A percentile compares a stretch with the other conserved stretches of the same genome.
Conservation (phyloP, 2,888 invertebrate species). For the Balanococcus diminutus region DNA sequence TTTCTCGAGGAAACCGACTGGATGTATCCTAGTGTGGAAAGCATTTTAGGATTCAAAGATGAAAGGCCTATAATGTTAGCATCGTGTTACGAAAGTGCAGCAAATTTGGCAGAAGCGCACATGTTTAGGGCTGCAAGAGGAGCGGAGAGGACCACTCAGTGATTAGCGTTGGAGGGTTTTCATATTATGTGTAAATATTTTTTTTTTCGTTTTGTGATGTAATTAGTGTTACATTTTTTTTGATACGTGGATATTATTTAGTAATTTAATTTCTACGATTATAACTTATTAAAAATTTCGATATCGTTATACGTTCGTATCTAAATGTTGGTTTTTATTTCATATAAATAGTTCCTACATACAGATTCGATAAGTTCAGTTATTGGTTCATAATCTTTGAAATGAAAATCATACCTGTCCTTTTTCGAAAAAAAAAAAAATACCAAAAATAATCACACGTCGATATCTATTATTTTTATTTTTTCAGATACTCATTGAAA, state of each 20-base stretch:
- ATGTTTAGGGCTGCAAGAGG: slow-evolving; percentile 51
- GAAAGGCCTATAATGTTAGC: slow-evolving; percentile 47
- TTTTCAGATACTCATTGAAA: not conserved
- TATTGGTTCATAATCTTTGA: too few species aligned
- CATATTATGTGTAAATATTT: not conserved
- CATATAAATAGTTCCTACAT: too few species aligned
- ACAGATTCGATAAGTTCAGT: too few species aligned
- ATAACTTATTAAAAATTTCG: not conserved
- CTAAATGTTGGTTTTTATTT: not conserved
- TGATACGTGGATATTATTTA: not conserved
- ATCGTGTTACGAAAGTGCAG: slow-evolving; percentile 44
- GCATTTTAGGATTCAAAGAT: slow-evolving; percentile 48
- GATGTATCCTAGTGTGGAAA: slow-evolving; percentile 50
- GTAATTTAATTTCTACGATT: too few species aligned
- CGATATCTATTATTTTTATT: too few species aligned
- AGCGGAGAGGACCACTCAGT: not conserved
- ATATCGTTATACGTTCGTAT: not conserved
- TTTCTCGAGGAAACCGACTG: slow-evolving; percentile 50
- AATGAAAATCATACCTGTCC: not conserved
- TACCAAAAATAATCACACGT: not conserved
- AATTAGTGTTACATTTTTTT: not conserved
- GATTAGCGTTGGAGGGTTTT: too few species aligned
- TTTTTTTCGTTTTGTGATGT: not conserved
- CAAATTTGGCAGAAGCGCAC: slow-evolving; percentile 47
- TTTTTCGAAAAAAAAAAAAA: not conserved